A percentile compares a stretch with the other conserved stretches of the same genome.
These are phyloP conservation scores for Eupithecia inturbata DNA, from an alignment of 2,888 invertebrate genomes.

Conservation along the genomic window DNA sequence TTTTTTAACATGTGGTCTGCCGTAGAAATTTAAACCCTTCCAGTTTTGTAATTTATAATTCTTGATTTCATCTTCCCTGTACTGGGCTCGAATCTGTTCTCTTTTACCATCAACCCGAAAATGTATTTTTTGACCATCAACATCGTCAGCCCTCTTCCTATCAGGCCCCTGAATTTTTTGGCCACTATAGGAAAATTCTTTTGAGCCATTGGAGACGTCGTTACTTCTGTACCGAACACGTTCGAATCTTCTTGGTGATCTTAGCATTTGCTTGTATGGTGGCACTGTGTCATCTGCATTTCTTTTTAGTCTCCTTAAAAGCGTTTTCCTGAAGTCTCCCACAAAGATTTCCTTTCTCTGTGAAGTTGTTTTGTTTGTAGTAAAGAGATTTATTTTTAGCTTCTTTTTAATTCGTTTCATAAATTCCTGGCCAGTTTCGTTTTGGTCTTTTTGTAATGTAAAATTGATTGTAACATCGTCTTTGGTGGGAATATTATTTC, in stretches of 20 bases:
- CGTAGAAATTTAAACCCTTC: neutral
- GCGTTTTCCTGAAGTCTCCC: neutral
- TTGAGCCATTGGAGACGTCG: neutral
- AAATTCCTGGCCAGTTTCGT: neutral
- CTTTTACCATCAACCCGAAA: neutral
- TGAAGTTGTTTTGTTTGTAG: neutral
- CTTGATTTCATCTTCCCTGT: neutral
- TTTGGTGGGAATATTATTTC: neutral
- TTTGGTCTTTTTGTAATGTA: neutral
- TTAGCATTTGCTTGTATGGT: neutral
- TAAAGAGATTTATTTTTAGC: neutral
- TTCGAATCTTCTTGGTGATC: neutral
- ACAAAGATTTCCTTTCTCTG: neutral
- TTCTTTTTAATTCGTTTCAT: neutral
- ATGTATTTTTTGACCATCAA: neutral
- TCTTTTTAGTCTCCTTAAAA: neutral
- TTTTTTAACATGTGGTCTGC: neutral
- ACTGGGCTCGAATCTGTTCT: neutral
- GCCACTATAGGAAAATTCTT: neutral
- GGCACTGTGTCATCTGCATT: neutral
- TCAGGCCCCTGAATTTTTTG: neutral
- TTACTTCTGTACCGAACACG: neutral
- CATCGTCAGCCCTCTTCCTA: neutral
- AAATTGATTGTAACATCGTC: neutral
- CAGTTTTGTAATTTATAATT: neutral